Percentiles rank a stretch among this genome's conserved stretches.
These are phyloP conservation scores for Sebastes fasciatus DNA, from an alignment of 2,113 vertebrate genomes.

Conservation along the genomic window DNA sequence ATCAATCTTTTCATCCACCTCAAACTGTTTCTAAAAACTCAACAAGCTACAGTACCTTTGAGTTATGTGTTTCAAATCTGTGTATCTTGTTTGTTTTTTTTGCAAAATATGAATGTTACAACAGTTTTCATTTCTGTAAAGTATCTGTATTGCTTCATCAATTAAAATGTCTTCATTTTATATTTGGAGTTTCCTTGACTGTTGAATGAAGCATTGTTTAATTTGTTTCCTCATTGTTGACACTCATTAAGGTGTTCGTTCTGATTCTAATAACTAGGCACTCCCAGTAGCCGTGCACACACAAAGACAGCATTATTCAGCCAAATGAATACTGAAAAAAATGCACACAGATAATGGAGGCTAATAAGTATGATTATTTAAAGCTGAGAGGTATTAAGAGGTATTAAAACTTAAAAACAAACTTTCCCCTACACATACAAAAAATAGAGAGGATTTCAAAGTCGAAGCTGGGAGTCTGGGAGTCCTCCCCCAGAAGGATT, in stretches of 20 bases:
- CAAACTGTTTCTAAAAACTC: not conserved
- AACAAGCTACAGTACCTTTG: too few relatives aligned
- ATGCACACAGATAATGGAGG: not conserved
- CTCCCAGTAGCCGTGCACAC: not conserved
- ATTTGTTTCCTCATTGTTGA: not conserved
- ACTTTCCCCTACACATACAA: too few relatives aligned
- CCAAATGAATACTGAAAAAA: not conserved
- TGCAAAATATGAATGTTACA: not conserved
- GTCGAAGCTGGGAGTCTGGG: too few relatives aligned
- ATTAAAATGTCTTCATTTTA: not conserved
- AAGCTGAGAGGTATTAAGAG: too few relatives aligned
- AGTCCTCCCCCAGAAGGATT: too few relatives aligned
- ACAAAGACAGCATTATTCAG: not conserved
- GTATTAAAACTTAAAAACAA: too few relatives aligned
- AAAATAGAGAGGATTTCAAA: too few relatives aligned
- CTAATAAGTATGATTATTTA: too few relatives aligned
- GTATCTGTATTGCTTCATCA: not conserved
- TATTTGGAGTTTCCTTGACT: not conserved
- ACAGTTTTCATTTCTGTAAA: not conserved
- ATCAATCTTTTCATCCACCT: not conserved
- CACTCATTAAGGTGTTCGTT: too few relatives aligned
- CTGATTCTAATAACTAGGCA: not conserved
- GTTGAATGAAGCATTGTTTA: not conserved
- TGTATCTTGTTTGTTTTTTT: not conserved
- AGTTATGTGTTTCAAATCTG: not conserved